Evolutionary conservation across 2,797 vertebrate species (phyloP), one percentile per base, ranked within the genome.

Genomic region (Danio tinwini): DNA sequence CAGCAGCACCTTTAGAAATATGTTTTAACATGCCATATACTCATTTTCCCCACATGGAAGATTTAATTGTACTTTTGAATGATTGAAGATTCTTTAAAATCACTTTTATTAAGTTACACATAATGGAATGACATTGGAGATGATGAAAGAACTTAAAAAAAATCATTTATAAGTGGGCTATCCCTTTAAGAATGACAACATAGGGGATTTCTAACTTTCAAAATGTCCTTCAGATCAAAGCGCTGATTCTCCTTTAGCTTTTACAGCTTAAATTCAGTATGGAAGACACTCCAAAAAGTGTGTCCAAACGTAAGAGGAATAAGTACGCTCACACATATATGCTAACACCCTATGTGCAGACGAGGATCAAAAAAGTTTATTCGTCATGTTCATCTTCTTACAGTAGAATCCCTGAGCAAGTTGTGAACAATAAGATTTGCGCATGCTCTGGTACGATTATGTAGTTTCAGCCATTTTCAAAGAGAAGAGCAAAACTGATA

Each of bases 241-340:
- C 16, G 29, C 50, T 87, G 50, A 79, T 90, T 88, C 78, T 84
- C 64, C 82, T 85, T 89, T 90, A 90, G 29, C 56, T 90, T 91
- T 92, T 88, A 87, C 89, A 88, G 75, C 61, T 74, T 65, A 62
- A 4, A 74, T 88, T 86, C 87, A 89, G 89, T 82, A 91, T 91
- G 89, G 90, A 87, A 83, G 85, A 90, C 45, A 74, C 76, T 39
- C 7, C 45, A 47, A 47, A 29, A 29, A 29, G n/a, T 53, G 6
- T 70, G 44, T 4, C 7, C 45, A 21, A 53, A 50, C 59, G 44
- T 50, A 61, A 74, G 45, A 64, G 39, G 14, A 10, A 56, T 49
- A 52, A 16, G 7, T 11, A 39, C 45, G 42, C 56, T 17, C 19
- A 47, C 21, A 21, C n/a, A 47, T 59, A 29, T 29, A 29, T 70